A percentile compares a stretch with the other conserved stretches of the same genome.
Conservation (phyloP, 2,888 invertebrate species). For the Noctua janthe region DNA sequence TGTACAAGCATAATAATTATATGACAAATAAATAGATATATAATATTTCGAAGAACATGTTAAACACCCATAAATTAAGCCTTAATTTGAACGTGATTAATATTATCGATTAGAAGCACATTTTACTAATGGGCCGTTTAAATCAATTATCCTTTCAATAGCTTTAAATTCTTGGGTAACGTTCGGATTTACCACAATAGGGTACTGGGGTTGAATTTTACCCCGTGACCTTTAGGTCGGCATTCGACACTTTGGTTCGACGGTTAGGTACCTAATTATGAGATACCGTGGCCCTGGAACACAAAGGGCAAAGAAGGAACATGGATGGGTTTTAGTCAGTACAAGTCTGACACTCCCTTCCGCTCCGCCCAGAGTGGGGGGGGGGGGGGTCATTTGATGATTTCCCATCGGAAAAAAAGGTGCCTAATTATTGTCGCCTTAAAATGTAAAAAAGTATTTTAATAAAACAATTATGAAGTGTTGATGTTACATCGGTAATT, state of each 20-base stretch:
- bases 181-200: slow-evolving; percentile 39
- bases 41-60: background rate
- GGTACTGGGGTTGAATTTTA: slow-evolving; percentile 2
- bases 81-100: slow-evolving; percentile 1
- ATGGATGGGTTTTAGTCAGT: too few species aligned
- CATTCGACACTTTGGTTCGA: slow-evolving; percentile 5
- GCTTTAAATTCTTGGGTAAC: slow-evolving; percentile 20
- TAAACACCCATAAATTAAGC: background rate
- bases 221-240: slow-evolving; percentile 13
- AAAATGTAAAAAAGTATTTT: background rate
- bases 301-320: too few species aligned
- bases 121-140: slow-evolving; percentile 31
- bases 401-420: too few species aligned
- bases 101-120: slow-evolving; percentile 24
- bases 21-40: background rate
- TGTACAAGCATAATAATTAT: background rate
- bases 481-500: background rate
- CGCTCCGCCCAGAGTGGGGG: too few species aligned
- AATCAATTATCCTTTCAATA: slow-evolving; percentile 51
- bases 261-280: background rate
- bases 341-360: too few species aligned
- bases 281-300: too few species aligned
- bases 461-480: background rate
- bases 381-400: too few species aligned
- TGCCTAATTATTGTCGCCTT: background rate